phyloP scores from a whole-genome alignment of 2,113 vertebrate species.

The Poeciliopsis prolifica region DNA sequence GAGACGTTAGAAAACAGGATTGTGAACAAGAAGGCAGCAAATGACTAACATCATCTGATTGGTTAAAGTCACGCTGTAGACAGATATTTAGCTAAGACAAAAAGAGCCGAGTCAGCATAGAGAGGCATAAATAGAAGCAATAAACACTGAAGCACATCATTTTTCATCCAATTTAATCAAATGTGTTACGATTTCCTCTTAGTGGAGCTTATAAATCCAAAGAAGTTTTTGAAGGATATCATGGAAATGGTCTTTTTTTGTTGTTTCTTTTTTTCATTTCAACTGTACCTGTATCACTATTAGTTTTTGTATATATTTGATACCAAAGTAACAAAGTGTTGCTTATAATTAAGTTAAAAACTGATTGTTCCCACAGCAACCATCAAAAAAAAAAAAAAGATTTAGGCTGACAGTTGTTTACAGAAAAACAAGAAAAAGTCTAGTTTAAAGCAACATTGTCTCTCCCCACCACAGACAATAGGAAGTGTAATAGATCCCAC shows the following conservation, averaged over 20 bases:
- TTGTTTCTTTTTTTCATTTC: conserved; percentile 4
- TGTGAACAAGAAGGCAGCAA: background rate
- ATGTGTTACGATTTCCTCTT: background rate
- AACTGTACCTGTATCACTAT: conserved; percentile 27
- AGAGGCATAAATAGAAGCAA: conserved; percentile 53
- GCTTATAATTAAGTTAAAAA: conserved; percentile 21
- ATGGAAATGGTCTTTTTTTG: background rate
- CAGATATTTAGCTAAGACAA: conserved; percentile 19
- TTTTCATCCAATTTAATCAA: background rate
- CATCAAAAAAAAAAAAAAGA: conserved; percentile 19
- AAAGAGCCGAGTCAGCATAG: conserved; percentile 18
- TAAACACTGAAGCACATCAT: conserved; percentile 49
- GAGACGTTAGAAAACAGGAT: conserved; percentile 16
- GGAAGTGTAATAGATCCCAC: conserved; percentile 18
- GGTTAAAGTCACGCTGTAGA: conserved; percentile 15
- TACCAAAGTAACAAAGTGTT: conserved; percentile 58
- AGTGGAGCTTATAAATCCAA: conserved; percentile 8
- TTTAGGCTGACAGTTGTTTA: background rate
- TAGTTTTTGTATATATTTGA: conserved; percentile 38
- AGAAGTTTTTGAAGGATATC: conserved; percentile 4
- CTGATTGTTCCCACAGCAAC: conserved; percentile 24
- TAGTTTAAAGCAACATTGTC: conserved; percentile 26
- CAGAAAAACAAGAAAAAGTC: conserved; percentile 7
- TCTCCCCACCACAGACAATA: conserved; percentile 40
- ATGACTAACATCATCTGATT: background rate